Base-by-base conservation (phyloP, 2,888 invertebrate species). In the Rhynchonema sp. region DNA sequence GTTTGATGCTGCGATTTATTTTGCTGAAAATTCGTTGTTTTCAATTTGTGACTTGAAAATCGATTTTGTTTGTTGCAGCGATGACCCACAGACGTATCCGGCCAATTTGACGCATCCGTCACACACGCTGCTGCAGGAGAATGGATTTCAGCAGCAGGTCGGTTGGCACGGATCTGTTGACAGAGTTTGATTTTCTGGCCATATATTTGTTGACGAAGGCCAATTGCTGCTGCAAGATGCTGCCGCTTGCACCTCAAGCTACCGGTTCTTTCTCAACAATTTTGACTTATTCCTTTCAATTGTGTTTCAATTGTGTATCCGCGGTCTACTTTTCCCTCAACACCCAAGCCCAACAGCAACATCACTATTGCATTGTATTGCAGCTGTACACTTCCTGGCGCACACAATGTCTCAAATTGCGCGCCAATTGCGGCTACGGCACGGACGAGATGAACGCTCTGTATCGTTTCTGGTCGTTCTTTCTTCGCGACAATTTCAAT, bases 391-490 rank as follows among this genome's bases (percentile, higher is more conserved):
- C 89, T 77, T 92, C 91, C 74, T 98, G 92, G 77, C 84, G 88
- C 74, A 85, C 86, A 65, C 81, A 90, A 66, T 96, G 96, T 76
- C 80, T 91, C 49, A 89, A 87, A 82, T 94, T 96, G 74, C 84
- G 94, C 66, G 87, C 87, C 76, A 83, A 86, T 72, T 80, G 88
- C 60, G 96, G 96, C 63, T 84, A 84, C 69, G 96, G 96, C 0
- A 87, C 91, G 6, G 90, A 89, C 72, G 98, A 99, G 78, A 98
- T 99, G 96, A 98, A 98, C 77, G 98, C 98, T 0, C 80, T 98
- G 58, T 99, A 92, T 80, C 81, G 98, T 63, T 99, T 98, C 80
- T 98, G 98, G 98, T 96, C 96, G 30, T 96, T 96, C 82, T 98
- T 98, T 81, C 79, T 99, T 64, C 79, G 98, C 63, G 94, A 96